These are phyloP conservation scores for Drosophila rellima DNA, from an alignment of 2,888 invertebrate species.

Conservation along the genomic window DNA sequence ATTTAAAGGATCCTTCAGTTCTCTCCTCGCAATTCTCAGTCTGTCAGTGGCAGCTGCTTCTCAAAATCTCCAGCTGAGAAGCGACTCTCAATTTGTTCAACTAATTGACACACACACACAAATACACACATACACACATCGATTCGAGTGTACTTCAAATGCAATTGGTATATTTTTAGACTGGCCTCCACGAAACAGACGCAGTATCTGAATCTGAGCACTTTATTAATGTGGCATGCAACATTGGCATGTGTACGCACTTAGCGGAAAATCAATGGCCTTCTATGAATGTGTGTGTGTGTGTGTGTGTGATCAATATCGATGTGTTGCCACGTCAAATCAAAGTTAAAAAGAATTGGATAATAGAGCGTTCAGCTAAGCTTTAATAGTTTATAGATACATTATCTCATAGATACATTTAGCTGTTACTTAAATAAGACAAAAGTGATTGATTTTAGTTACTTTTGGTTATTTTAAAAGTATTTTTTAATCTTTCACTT, in stretches of 20 bases:
- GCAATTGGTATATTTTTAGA: conserved; percentile 65
- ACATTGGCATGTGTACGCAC: conserved; percentile 13
- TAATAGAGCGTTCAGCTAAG: neutral
- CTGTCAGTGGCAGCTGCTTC: conserved; percentile 35
- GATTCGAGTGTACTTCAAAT: conserved; percentile 60
- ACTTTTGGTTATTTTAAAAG: neutral
- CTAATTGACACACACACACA: conserved; percentile 74
- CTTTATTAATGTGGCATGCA: conserved; percentile 53
- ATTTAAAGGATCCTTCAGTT: conserved; percentile 33
- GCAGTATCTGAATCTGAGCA: conserved; percentile 27
- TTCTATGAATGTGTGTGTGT: no score
- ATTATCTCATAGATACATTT: conserved; percentile 7
- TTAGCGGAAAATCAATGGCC: conserved; percentile 4
- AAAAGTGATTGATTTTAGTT: neutral
- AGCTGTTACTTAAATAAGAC: neutral
- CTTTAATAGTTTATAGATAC: conserved; percentile 5
- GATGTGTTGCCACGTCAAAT: neutral
- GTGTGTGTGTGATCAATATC: no score
- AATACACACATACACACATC: conserved; percentile 37
- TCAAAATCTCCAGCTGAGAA: conserved; percentile 37
- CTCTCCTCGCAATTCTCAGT: conserved; percentile 11
- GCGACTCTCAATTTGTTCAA: conserved; percentile 66
- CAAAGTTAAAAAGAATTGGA: neutral
- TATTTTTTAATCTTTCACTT: no score
- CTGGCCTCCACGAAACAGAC: conserved; percentile 24